Evolutionary conservation across 1,140 invertebrate genomes (phyloP).

Genomic region (Coelopa frigida): DNA sequence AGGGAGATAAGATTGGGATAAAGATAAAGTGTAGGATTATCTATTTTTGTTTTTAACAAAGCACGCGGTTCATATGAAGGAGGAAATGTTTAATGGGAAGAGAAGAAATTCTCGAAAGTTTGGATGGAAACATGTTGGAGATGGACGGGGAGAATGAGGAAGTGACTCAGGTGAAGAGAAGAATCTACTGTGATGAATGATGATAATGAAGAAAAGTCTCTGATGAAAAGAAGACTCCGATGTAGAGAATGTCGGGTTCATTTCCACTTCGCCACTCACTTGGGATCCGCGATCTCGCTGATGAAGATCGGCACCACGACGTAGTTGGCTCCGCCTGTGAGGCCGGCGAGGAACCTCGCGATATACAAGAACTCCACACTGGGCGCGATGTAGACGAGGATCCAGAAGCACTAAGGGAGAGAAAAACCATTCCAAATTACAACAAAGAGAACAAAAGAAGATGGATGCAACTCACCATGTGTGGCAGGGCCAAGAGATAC

Average conservation of each 20-base stretch:
- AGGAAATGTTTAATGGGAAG: no score
- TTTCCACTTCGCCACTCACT: slow-evolving; percentile 13
- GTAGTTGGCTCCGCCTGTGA: slow-evolving; percentile 42
- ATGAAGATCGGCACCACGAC: slow-evolving; percentile 44
- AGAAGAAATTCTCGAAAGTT: no score
- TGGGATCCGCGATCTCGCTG: slow-evolving; percentile 42
- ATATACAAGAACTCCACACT: slow-evolving; percentile 37
- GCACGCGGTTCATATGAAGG: no score
- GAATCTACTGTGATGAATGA: no score
- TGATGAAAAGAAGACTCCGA: neutral
- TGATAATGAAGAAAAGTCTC: neutral
- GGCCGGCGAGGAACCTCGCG: slow-evolving; percentile 43
- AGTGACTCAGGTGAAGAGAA: no score
- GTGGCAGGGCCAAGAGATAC: slow-evolving; percentile 38
- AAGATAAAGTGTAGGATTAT: no score
- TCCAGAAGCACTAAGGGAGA: slow-evolving; percentile 26
- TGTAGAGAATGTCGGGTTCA: neutral
- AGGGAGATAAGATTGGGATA: no score
- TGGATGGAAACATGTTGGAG: no score
- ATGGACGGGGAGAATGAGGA: no score
- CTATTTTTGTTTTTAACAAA: no score
- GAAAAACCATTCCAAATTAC: neutral
- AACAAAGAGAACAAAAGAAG: no score
- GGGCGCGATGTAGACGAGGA: slow-evolving; percentile 40
- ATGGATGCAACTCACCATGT: slow-evolving; percentile 40